Conservation (phyloP, 2,888 invertebrate species). For the Zelleria hepariella region DNA sequence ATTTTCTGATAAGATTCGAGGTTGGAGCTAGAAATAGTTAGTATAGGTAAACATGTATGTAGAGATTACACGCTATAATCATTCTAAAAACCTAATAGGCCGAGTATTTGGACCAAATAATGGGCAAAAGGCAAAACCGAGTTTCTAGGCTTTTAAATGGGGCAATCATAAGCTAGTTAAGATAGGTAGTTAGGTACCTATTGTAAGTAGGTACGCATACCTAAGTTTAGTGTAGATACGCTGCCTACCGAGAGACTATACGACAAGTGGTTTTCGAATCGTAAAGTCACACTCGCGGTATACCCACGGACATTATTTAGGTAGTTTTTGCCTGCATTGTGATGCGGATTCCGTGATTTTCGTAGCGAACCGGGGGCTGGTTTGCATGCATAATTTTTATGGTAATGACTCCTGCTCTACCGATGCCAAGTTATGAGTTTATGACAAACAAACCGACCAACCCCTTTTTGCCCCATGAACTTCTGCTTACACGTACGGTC, state of each 20-base stretch:
- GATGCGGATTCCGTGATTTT: conserved; percentile 33
- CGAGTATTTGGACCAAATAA: too few relatives aligned
- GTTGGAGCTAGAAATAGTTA: too few relatives aligned
- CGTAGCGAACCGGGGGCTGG: conserved; percentile 18
- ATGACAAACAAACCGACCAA: neutral
- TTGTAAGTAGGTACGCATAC: neutral
- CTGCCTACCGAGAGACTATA: too few relatives aligned
- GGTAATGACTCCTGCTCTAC: conserved; percentile 30
- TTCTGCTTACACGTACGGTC: too few relatives aligned
- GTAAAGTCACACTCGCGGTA: neutral
- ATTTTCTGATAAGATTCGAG: too few relatives aligned
- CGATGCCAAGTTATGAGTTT: conserved; percentile 18
- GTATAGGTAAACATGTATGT: too few relatives aligned
- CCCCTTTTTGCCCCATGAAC: neutral
- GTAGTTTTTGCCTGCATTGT: conserved; percentile 34
- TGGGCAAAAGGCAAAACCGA: too few relatives aligned
- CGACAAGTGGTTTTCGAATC: too few relatives aligned
- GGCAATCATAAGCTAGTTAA: neutral
- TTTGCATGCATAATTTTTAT: conserved; percentile 46
- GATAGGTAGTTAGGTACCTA: neutral
- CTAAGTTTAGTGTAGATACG: neutral
- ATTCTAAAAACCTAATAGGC: too few relatives aligned
- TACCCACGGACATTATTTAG: conserved; percentile 3
- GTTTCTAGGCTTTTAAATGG: too few relatives aligned
- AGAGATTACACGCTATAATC: too few relatives aligned